These are phyloP conservation scores for Eupristina koningsbergeri DNA, from an alignment of 1,140 invertebrate species.

Conservation along the genomic window DNA sequence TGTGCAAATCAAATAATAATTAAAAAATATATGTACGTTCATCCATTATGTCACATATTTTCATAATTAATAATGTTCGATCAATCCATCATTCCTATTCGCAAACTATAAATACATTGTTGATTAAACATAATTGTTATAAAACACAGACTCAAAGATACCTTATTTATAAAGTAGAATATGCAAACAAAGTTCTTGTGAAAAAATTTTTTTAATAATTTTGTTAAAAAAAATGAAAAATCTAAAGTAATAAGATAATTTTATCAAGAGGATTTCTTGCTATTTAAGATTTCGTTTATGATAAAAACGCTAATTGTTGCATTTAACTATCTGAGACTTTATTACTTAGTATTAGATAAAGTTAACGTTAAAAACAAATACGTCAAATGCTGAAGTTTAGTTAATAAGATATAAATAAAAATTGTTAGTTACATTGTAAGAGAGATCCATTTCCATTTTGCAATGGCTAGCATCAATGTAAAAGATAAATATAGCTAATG, in stretches of 20 bases:
- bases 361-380: not conserved
- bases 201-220: too few species aligned
- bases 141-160: too few species aligned
- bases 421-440: slow-evolving; percentile 1
- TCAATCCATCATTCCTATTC: too few species aligned
- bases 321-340: not conserved
- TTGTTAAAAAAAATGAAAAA: not conserved
- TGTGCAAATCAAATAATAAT: too few species aligned
- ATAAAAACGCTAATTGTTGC: slow-evolving; percentile 6
- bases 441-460: slow-evolving; percentile 31
- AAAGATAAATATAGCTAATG: slow-evolving; percentile 37
- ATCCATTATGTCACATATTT: too few species aligned
- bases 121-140: too few species aligned
- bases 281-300: not conserved
- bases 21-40: too few species aligned
- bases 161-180: too few species aligned
- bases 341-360: not conserved
- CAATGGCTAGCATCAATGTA: slow-evolving; percentile 35
- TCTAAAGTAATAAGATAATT: not conserved
- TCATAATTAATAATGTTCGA: too few species aligned
- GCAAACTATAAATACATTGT: too few species aligned
- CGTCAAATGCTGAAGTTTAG: not conserved
- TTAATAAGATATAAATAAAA: not conserved
- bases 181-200: too few species aligned
- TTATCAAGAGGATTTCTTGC: not conserved